Base-by-base conservation (phyloP, 2,797 vertebrate genomes). In the Spondyliosoma cantharus region DNA sequence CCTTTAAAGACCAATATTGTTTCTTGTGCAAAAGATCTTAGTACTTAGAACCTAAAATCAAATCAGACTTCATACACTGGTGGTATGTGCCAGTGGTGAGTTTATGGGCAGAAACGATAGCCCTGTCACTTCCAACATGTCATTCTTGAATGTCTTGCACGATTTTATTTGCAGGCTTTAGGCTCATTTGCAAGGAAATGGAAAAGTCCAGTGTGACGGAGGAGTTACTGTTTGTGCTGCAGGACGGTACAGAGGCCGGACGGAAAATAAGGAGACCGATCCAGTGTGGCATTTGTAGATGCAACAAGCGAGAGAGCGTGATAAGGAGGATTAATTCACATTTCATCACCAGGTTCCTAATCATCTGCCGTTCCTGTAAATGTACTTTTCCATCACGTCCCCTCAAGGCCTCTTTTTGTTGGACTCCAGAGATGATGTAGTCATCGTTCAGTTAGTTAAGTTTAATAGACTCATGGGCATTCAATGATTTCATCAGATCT, bases 361-460 rank as follows among this genome's bases (percentile, higher is more conserved):
- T 81, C 25, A 22, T 37, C 48, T 69, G 54, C 13, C 3, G 16
- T 73, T 46, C 32, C 42, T 15, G 8, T 4, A 8, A 56, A 69
- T 27, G 49, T 57, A 64, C 68, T 78, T 83, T 86, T 80, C 87
- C 80, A 83, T 83, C 29, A 52, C 49, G 8, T 46, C 7, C 61
- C 63, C 77, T 57, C 7, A 3, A 43, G 79, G 22, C 29, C 9
- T 57, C 22, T 61, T 32, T 53, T 50, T 66, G 15, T 50, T 48
- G 43, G 56, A 60, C 58, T 68, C 48, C 13, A 9, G 45, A 64
- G 45, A 64, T 75, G 45, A 60, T 52, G 50, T 22, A 20, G 62
- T 80, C 25, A 43, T 54, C 69, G 14, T 17, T 45, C 5, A 24
- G 7, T 16, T n/a, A 32, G 5, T 54, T 7, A 48, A 22, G 16